Conservation (phyloP, 1,140 invertebrate species). For the Idris sp. region DNA sequence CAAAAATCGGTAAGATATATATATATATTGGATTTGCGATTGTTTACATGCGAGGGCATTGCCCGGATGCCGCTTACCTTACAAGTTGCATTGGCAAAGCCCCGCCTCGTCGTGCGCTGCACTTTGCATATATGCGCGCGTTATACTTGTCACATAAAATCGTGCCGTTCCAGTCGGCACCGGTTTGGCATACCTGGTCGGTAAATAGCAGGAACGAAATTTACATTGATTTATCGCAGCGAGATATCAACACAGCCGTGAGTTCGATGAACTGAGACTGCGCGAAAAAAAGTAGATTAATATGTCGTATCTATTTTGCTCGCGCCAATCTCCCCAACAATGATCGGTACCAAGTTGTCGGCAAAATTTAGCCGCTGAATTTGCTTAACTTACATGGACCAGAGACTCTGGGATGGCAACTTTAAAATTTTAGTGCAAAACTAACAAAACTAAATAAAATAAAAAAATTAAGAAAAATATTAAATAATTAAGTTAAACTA, state of each 20-base stretch:
- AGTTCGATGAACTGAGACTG: constrained; percentile 63
- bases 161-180: constrained; percentile 61
- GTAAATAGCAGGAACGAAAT: constrained; percentile 64
- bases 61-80: constrained; percentile 76
- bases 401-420: no score
- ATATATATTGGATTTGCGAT: constrained; percentile 73
- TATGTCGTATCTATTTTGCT: constrained; percentile 60
- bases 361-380: no score
- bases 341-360: no score
- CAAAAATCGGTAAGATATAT: constrained; percentile 2
- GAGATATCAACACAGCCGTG: constrained; percentile 56
- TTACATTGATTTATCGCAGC: constrained; percentile 65
- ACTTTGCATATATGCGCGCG: constrained; percentile 60
- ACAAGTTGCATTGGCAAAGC: constrained; percentile 70
- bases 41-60: constrained; percentile 78
- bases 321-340: constrained; percentile 42
- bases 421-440: no score
- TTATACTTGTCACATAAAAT: constrained; percentile 62
- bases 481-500: no score
- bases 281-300: constrained; percentile 62
- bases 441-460: no score
- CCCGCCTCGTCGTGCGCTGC: constrained; percentile 57
- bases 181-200: constrained; percentile 63
- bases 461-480: no score
- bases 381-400: no score